A percentile compares a stretch with the other conserved stretches of the same genome.
Conservation (phyloP, 2,888 invertebrate species). For the Ochropleura plecta region DNA sequence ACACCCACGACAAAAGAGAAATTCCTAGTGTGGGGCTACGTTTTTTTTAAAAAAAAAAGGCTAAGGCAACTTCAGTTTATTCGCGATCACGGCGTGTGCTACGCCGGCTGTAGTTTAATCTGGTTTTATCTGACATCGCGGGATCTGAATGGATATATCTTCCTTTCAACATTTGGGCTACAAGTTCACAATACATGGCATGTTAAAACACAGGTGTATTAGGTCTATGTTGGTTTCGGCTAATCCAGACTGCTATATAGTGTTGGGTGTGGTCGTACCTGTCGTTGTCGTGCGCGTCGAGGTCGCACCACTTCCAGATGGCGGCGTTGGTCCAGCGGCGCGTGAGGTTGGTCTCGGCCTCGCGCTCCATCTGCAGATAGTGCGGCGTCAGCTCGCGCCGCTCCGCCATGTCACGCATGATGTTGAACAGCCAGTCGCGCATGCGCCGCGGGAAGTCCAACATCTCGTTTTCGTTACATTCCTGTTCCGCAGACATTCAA, state of each 20-base stretch:
- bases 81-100: too few species aligned
- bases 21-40: too few species aligned
- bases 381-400: conserved; percentile 95
- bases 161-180: background rate
- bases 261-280: conserved; percentile 91
- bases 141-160: background rate
- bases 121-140: background rate
- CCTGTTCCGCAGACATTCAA: conserved; percentile 74
- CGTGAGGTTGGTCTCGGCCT: conserved; percentile 96
- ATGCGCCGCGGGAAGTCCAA: conserved; percentile 98
- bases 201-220: background rate
- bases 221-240: too few species aligned
- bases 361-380: conserved; percentile 96
- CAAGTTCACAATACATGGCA: background rate
- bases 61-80: too few species aligned
- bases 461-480: conserved; percentile 96
- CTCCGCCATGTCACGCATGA: conserved; percentile 98
- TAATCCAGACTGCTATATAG: too few species aligned
- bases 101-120: background rate
- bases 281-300: conserved; percentile 97
- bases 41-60: too few species aligned
- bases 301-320: conserved; percentile 99
- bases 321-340: conserved; percentile 97
- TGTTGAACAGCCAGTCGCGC: conserved; percentile 99
- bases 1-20: too few species aligned